A percentile compares a stretch with the other conserved stretches of the same genome.
Evolutionary conservation across 2,113 vertebrate genomes (phyloP).

Genomic region (Phyllostomus discolor): DNA sequence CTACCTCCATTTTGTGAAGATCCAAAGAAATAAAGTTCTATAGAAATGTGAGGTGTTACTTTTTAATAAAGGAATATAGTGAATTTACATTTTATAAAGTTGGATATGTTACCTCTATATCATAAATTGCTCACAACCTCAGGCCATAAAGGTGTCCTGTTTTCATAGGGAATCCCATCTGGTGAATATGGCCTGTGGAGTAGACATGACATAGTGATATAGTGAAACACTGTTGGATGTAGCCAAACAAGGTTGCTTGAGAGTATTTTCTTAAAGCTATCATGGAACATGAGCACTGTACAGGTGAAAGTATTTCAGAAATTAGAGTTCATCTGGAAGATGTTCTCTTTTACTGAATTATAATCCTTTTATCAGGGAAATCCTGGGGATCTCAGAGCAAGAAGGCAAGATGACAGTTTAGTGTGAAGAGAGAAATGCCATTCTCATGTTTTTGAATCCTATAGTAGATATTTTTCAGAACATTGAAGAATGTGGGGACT

Average conservation of each 20-base stretch:
- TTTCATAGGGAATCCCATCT: neutral
- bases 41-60: neutral
- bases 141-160: neutral
- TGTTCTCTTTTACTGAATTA: neutral
- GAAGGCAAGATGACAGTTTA: neutral
- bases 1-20: neutral
- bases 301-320: neutral
- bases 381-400: neutral
- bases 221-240: neutral
- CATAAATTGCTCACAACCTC: neutral
- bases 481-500: neutral
- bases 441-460: neutral
- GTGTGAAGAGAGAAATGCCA: neutral
- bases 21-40: neutral
- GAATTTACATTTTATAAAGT: conserved; percentile 24
- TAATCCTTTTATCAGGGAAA: neutral
- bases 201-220: neutral
- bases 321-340: neutral
- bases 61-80: conserved; percentile 6
- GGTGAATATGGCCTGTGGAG: neutral
- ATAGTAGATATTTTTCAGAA: neutral
- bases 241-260: neutral
- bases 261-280: neutral
- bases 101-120: neutral
- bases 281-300: neutral